These are phyloP conservation scores for Clarias fuscus DNA, from an alignment of 2,797 vertebrate species.

Conservation along the genomic window DNA sequence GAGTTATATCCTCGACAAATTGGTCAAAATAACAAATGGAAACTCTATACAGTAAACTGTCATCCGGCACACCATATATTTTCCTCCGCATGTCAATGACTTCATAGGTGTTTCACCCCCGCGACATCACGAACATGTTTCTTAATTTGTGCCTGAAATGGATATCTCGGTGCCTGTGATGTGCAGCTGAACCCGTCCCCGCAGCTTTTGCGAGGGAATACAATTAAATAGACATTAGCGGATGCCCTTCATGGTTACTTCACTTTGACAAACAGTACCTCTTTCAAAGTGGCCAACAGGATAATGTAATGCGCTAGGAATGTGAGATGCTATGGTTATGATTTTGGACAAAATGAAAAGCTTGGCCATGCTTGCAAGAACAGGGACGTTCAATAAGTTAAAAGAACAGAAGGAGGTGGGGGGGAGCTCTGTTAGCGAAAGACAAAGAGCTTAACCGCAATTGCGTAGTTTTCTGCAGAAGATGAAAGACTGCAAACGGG, in stretches of 20 bases:
- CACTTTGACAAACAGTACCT: constrained; percentile 21
- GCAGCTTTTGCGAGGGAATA: constrained; percentile 14
- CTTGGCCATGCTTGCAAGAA: constrained; percentile 9
- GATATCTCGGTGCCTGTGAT: constrained; percentile 32
- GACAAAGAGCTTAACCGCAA: constrained; percentile 19
- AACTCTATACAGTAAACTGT: constrained; percentile 22
- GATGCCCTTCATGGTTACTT: constrained; percentile 40
- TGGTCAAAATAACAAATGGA: constrained; percentile 29
- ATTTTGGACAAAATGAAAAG: constrained; percentile 30
- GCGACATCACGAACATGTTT: constrained; percentile 31
- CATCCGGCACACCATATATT: constrained; percentile 12
- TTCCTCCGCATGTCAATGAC: constrained; percentile 32
- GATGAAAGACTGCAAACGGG: neutral
- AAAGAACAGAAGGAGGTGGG: neutral
- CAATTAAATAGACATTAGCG: constrained; percentile 38
- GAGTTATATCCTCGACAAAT: neutral
- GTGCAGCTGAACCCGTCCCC: constrained; percentile 31
- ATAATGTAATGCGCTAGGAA: constrained; percentile 31
- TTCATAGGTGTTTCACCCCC: constrained; percentile 35
- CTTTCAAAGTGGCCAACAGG: constrained; percentile 31
- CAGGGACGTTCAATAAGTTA: neutral
- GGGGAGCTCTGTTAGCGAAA: neutral
- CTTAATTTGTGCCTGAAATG: constrained; percentile 39
- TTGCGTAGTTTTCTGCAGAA: neutral
- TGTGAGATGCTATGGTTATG: constrained; percentile 6